A percentile compares a stretch with the other conserved stretches of the same genome.
Conservation (phyloP, 2,888 invertebrate species). For the Drosophila rellima region DNA sequence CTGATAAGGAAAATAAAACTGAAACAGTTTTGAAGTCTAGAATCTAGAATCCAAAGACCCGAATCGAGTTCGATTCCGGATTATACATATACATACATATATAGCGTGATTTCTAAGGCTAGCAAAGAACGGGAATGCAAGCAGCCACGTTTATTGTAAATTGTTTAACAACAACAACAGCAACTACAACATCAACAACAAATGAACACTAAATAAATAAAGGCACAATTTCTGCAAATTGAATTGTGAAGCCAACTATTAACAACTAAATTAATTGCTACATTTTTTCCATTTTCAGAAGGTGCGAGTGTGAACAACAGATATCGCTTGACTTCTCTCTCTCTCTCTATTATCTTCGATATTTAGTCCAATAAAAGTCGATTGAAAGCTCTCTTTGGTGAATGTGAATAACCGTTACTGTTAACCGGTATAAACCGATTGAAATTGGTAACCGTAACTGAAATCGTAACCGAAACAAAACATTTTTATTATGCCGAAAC, state of each 20-base stretch:
- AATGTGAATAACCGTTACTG: too few species aligned
- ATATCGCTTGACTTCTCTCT: too few species aligned
- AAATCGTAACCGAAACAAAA: too few species aligned
- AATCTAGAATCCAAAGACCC: slow-evolving; percentile 4
- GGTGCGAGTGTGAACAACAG: not conserved
- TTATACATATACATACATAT: not conserved
- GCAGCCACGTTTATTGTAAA: slow-evolving; percentile 65
- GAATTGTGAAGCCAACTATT: slow-evolving; percentile 50
- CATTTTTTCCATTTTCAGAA: not conserved
- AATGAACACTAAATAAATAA: slow-evolving; percentile 25
- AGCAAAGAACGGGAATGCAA: slow-evolving; percentile 32
- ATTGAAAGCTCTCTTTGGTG: too few species aligned
- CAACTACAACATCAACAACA: slow-evolving; percentile 20
- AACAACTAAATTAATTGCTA: slow-evolving; percentile 18
- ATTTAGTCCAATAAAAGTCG: too few species aligned
- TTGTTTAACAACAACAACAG: slow-evolving; percentile 51
- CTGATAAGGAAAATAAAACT: not conserved
- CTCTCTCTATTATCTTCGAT: too few species aligned
- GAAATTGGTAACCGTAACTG: too few species aligned
- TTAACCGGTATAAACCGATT: too few species aligned
- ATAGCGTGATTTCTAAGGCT: slow-evolving; percentile 30
- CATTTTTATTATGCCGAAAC: too few species aligned
- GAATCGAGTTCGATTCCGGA: slow-evolving; percentile 17
- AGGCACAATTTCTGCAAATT: slow-evolving; percentile 51
- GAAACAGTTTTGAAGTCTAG: slow-evolving; percentile 9